phyloP scores from a whole-genome alignment of 2,888 invertebrate genomes.

The Malthinus seriepunctatus region DNA sequence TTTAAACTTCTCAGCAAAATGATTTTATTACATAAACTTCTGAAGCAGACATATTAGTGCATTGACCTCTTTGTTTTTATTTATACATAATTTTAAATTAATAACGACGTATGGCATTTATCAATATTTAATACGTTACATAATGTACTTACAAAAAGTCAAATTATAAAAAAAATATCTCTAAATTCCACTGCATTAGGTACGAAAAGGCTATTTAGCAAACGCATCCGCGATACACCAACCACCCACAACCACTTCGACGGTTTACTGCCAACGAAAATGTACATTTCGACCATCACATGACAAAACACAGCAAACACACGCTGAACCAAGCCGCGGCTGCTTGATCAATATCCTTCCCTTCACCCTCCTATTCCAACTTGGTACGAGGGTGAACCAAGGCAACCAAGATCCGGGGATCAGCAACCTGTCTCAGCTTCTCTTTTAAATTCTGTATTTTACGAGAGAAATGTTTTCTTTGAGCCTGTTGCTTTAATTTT shows the following conservation, averaged over 20 bases:
- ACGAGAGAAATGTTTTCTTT: constrained; percentile 11
- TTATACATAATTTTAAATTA: too few relatives aligned
- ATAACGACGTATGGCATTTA: not conserved
- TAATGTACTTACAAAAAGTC: constrained; percentile 1
- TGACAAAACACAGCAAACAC: constrained; percentile 31
- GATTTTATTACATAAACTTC: too few relatives aligned
- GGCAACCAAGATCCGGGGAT: constrained; percentile 28
- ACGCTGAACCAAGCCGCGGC: constrained; percentile 34
- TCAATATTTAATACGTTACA: not conserved
- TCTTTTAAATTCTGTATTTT: constrained; percentile 21
- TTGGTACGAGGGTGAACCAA: constrained; percentile 32
- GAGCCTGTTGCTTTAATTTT: constrained; percentile 25
- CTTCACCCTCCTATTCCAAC: constrained; percentile 21
- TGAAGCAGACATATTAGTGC: too few relatives aligned
- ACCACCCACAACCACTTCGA: constrained; percentile 20
- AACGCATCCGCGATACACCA: constrained; percentile 12
- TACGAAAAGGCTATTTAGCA: constrained; percentile 7
- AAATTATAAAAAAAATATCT: not conserved
- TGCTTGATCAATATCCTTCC: constrained; percentile 34
- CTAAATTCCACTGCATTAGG: constrained; percentile 8
- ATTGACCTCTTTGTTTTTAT: too few relatives aligned
- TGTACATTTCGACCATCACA: constrained; percentile 29
- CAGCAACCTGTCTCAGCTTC: constrained; percentile 25
- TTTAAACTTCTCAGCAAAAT: constrained; percentile 2
- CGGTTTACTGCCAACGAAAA: constrained; percentile 24